Percentiles rank a stretch among this genome's conserved stretches.
phyloP scores from a whole-genome alignment of 2,797 vertebrate species.

The Gymnoscopelus microlampas region DNA sequence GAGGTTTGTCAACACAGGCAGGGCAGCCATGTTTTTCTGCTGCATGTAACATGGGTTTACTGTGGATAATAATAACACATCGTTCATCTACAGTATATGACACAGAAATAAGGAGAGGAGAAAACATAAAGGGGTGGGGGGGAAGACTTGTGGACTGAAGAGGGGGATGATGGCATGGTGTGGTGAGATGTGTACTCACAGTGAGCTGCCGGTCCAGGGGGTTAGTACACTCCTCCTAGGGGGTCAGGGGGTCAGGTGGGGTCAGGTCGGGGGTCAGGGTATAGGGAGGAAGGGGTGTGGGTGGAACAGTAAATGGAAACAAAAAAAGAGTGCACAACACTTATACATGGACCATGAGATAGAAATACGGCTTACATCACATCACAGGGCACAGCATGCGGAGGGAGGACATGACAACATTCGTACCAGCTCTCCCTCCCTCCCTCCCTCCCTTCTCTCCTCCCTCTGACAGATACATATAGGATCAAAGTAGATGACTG shows the following conservation, averaged over 20 bases:
- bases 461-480: too few species aligned
- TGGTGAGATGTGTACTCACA: constrained; percentile 86
- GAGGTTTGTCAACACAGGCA: constrained; percentile 40
- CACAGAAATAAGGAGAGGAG: constrained; percentile 33
- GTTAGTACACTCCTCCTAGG: constrained; percentile 91
- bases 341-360: constrained; percentile 64
- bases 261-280: constrained; percentile 34
- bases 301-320: constrained; percentile 68
- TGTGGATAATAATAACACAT: not conserved
- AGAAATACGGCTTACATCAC: constrained; percentile 62
- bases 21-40: constrained; percentile 40
- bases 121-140: not conserved
- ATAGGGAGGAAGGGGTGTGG: constrained; percentile 55
- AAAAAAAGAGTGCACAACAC: constrained; percentile 73
- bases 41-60: constrained; percentile 32
- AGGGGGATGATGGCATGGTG: constrained; percentile 44
- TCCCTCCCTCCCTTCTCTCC: too few species aligned
- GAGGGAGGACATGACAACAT: constrained; percentile 21
- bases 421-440: too few species aligned
- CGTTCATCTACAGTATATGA: not conserved
- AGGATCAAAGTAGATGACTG: too few species aligned
- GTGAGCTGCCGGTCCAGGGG: constrained; percentile 93
- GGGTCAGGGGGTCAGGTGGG: constrained; percentile 26
- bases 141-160: not conserved
- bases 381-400: constrained; percentile 68